A percentile compares a stretch with the other conserved stretches of the same genome.
These are phyloP conservation scores for Polylopha cassiicola DNA, from an alignment of 2,888 invertebrate species.

Conservation along the genomic window DNA sequence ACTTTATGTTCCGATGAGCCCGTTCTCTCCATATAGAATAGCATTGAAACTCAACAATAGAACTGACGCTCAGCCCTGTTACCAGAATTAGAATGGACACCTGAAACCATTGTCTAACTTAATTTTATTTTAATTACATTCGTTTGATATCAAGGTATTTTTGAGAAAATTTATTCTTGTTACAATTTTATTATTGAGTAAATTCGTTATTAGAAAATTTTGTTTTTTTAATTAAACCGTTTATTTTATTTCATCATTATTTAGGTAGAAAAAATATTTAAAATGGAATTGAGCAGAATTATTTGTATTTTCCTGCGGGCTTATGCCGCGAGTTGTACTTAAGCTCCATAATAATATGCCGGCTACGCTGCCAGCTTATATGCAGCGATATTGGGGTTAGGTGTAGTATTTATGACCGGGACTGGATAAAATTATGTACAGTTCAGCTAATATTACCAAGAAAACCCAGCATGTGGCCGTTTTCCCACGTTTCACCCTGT, in stretches of 20 bases:
- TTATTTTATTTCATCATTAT: too few species aligned
- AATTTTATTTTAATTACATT: conserved; percentile 55
- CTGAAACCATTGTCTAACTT: conserved; percentile 46
- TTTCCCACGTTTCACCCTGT: conserved; percentile 42
- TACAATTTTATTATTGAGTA: too few species aligned
- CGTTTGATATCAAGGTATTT: too few species aligned
- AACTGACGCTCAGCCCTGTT: conserved; percentile 6
- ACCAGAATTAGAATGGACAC: conserved; percentile 50
- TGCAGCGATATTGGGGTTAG: conserved; percentile 49
- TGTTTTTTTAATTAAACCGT: too few species aligned
- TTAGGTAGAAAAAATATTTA: too few species aligned
- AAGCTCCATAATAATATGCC: conserved; percentile 14
- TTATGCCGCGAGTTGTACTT: too few species aligned
- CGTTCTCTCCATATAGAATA: conserved; percentile 2
- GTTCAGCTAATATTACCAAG: conserved; percentile 52
- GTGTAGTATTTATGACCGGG: conserved; percentile 51
- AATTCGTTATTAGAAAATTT: too few species aligned
- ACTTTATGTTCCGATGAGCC: neutral
- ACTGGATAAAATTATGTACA: conserved; percentile 61
- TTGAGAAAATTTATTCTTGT: too few species aligned
- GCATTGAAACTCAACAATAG: neutral
- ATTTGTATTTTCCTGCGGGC: too few species aligned
- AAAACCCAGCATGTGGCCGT: conserved; percentile 44
- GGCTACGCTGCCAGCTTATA: conserved; percentile 37
- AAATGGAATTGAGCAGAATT: too few species aligned